phyloP scores from a whole-genome alignment of 2,888 invertebrate species.

The Deilephila porcellus region DNA sequence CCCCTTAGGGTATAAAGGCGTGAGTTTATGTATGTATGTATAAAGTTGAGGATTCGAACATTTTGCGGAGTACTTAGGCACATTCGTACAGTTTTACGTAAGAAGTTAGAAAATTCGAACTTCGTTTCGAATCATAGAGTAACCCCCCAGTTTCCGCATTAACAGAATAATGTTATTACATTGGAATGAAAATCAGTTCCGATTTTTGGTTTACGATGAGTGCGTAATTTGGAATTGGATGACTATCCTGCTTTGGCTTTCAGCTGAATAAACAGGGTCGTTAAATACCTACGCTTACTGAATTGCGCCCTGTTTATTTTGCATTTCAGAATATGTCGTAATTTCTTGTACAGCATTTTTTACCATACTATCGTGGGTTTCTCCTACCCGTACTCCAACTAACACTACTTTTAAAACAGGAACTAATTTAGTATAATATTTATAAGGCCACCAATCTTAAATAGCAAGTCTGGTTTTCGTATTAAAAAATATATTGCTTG shows the following conservation, averaged over 20 bases:
- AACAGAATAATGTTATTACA: background rate
- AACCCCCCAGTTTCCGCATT: background rate
- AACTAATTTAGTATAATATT: background rate
- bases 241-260: background rate
- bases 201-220: background rate
- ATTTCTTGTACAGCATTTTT: background rate
- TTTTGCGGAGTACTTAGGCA: too few relatives aligned
- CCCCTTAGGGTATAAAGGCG: too few relatives aligned
- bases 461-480: slow-evolving; percentile 23
- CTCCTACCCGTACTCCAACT: background rate
- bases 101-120: too few relatives aligned
- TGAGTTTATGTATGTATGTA: too few relatives aligned
- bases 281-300: background rate
- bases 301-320: background rate
- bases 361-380: background rate
- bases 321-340: background rate
- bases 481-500: slow-evolving; percentile 36
- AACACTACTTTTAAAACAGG: background rate
- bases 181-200: background rate
- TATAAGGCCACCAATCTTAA: background rate
- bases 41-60: too few relatives aligned
- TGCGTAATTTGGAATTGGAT: background rate
- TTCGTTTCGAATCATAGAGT: too few relatives aligned
- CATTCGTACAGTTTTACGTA: too few relatives aligned
- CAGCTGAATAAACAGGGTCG: background rate